Evolutionary conservation across 2,113 vertebrate genomes (phyloP), one percentile per base, ranked within the genome.

Genomic region (Pomatostomus ruficeps): DNA sequence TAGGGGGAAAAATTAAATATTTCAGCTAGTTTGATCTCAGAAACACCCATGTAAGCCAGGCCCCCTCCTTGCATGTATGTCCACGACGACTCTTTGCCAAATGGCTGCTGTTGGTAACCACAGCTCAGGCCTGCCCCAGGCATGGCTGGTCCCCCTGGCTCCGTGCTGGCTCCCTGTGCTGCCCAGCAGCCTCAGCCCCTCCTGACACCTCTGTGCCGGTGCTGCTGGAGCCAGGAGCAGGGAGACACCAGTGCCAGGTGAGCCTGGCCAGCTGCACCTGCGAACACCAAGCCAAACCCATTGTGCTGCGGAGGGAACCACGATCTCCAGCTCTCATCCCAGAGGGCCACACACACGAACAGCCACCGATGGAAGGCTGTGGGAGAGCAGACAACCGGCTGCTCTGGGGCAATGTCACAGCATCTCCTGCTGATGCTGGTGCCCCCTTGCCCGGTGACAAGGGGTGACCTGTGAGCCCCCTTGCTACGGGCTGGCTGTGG

Each of bases 371-470:
- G 48, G 62, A 18, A 23, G 76, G 33, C 49, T 55, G 12, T 1
- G 5, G 28, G 11, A 33, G 21, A 29, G 26, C 6, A 19, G 26
- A 21, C 29, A 2, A 4, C 5, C 4, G 17, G 40, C 68, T 3
- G 35, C 59, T 13, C 51, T 0, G 45, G 1, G 33, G 8, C 49
- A 33, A 1, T 10, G 55, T 9, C 78, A 10, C 10, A 0, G 31
- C 8, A 25, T 5, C 46, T 11, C 71, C 4, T 3, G 74, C 43
- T 12, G 33, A 1, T 6, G 33, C 59, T 8, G 54, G 26, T 12
- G 10, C 4, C 5, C 33, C 5, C 24, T 8, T 8, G 14, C 12
- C 6, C 4, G 26, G 0, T 1, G 31, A 24, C 10, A 9, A 25
- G 0, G 14, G n/a, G 36, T 14, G 33, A 28, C 11, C 2, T 2